Evolutionary conservation across 2,888 invertebrate genomes (phyloP), one percentile per base, ranked within the genome.

Genomic region (Pseudeuparius sepicola): DNA sequence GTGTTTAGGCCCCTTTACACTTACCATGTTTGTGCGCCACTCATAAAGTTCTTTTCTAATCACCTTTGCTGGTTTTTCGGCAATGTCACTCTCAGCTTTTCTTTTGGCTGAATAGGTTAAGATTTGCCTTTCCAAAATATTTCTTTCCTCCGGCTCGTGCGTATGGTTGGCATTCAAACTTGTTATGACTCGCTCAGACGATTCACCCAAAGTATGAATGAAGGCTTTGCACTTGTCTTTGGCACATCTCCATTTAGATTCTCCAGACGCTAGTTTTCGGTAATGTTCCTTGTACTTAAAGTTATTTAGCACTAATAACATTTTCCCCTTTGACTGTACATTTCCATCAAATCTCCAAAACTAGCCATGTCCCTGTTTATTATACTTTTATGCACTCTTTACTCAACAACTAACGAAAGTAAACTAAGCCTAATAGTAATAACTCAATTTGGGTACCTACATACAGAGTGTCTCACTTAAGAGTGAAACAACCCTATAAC

Each of bases 281-380:
- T 27, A 4, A 13, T 27, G 27, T 27, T 14, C 27, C 27, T 27
- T 27, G 14, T 13, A 27, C 14, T 27, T 14, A 4, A 12, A 27
- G 13, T 27, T 12, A 13, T 27, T 14, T 27, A 27, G 14, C 7
- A 27, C 27, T 12, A 27, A 13, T 27, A 13, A 13, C 14, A 27
- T 27, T 27, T 27, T 27, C 27, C 27, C 10, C 27, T 12, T 27
- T 27, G 27, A 27, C 27, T 27, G 11, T n/a, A 26, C 26, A 26
- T n/a, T n/a, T 24, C 24, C 7, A 12, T 24, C 24, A 24, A 4
- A 26, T 26, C 26, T 26, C 26, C 26, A 26, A 26, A 26, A 26
- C 26, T 26, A 26, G 26, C 26, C 11, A 26, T 26, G 10, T 26
- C n/a, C 14, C 26, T 26, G 9, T 6, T 26, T 26, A 5, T 26